Evolutionary conservation across 1,140 invertebrate genomes (phyloP).

Genomic region (Listronotus bonariensis): DNA sequence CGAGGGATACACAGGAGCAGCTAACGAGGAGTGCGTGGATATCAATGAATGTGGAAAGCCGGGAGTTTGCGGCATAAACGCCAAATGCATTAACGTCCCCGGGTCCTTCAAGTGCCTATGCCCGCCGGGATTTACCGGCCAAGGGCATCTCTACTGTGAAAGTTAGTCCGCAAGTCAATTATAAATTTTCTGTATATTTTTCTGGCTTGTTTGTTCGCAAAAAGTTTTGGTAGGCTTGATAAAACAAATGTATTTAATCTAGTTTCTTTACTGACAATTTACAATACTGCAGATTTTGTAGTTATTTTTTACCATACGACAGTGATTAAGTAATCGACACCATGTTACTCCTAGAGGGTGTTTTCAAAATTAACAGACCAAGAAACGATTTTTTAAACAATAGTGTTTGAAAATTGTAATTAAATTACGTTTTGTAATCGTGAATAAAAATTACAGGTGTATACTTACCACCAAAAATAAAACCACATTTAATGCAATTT

Average conservation of each 20-base stretch:
- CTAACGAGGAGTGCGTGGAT: conserved; percentile 61
- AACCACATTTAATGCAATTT: no score
- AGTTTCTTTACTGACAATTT: no score
- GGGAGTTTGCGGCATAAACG: conserved; percentile 81
- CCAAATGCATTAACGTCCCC: conserved; percentile 89
- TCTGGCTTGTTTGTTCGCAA: neutral
- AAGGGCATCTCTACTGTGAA: conserved; percentile 71
- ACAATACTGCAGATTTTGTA: no score
- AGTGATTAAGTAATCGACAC: no score
- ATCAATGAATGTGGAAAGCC: conserved; percentile 70
- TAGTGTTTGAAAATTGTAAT: no score
- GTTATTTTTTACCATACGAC: no score
- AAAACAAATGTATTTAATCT: neutral
- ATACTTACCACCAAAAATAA: no score
- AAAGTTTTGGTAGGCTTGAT: neutral
- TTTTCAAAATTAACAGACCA: no score
- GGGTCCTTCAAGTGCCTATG: conserved; percentile 93
- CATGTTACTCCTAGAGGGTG: no score
- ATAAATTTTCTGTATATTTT: neutral
- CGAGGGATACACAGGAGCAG: conserved; percentile 68
- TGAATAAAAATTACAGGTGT: no score
- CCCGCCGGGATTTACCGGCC: conserved; percentile 80
- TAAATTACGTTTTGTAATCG: no score
- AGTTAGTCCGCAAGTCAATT: conserved; percentile 67
- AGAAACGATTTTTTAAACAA: no score